phyloP scores from a whole-genome alignment of 2,797 vertebrate species.

The Gymnoscopelus braueri region DNA sequence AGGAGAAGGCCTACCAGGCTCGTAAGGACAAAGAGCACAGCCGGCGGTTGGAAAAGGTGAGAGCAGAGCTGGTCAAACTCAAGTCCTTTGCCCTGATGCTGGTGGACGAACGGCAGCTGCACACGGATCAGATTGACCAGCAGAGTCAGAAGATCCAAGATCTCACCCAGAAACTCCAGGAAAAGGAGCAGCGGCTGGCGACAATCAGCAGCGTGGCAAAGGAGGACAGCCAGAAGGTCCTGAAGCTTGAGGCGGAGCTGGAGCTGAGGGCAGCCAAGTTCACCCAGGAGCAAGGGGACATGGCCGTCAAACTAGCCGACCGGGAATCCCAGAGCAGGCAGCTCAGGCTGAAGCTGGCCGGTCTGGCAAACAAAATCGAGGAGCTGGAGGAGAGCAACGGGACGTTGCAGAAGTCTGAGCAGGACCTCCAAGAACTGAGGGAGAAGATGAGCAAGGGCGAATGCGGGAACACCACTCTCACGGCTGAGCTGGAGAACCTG shows the following conservation, averaged over 20 bases:
- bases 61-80: slow-evolving; percentile 91
- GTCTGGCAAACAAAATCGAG: slow-evolving; percentile 84
- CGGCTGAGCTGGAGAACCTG: slow-evolving; percentile 93
- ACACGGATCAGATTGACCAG: slow-evolving; percentile 91
- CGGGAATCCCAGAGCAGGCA: slow-evolving; percentile 91
- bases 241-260: slow-evolving; percentile 89
- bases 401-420: slow-evolving; percentile 88
- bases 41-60: slow-evolving; percentile 87
- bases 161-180: slow-evolving; percentile 87
- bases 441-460: slow-evolving; percentile 93
- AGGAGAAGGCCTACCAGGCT: slow-evolving; percentile 93
- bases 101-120: slow-evolving; percentile 95
- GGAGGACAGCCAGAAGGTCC: slow-evolving; percentile 88
- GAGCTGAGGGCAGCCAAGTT: slow-evolving; percentile 85
- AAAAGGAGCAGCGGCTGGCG: slow-evolving; percentile 87
- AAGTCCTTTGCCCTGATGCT: slow-evolving; percentile 96
- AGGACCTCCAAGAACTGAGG: slow-evolving; percentile 90
- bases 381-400: slow-evolving; percentile 92
- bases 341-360: slow-evolving; percentile 86
- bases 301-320: slow-evolving; percentile 85
- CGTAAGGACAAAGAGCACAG: slow-evolving; percentile 92
- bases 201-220: slow-evolving; percentile 77
- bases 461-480: slow-evolving; percentile 88
- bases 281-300: slow-evolving; percentile 90
- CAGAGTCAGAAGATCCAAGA: slow-evolving; percentile 92